Conservation (phyloP, 35 echinoderm and acorn worm species). For the Patiria miniata region DNA sequence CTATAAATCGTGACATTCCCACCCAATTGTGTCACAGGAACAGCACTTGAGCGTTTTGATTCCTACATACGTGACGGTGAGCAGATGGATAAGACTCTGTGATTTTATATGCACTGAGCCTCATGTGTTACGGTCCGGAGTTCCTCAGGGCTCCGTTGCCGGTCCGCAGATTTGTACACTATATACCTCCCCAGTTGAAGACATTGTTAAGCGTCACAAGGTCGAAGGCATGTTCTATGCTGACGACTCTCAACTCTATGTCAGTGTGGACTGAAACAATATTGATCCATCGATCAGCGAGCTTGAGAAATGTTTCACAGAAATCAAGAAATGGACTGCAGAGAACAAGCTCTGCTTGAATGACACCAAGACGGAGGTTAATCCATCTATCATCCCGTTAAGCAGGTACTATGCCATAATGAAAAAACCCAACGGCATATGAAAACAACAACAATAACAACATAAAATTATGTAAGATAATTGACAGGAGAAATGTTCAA, state of each 20-base stretch:
- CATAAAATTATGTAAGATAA: too few relatives aligned
- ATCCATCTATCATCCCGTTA: slow-evolving; percentile 4
- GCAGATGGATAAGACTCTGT: slow-evolving; percentile 26
- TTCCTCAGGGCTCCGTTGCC: too few relatives aligned
- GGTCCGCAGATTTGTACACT: slow-evolving; percentile 35
- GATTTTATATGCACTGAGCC: slow-evolving; percentile 11
- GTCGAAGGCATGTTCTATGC: too few relatives aligned
- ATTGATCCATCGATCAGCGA: background rate
- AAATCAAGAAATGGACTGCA: slow-evolving; percentile 8
- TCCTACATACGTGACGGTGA: slow-evolving; percentile 38
- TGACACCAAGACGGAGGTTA: slow-evolving; percentile 26
- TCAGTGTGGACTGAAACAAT: background rate
- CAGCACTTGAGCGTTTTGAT: slow-evolving; percentile 63
- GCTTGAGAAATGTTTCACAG: slow-evolving; percentile 5
- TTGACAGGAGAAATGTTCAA: too few relatives aligned
- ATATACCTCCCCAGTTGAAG: slow-evolving; percentile 25
- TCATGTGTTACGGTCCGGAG: background rate
- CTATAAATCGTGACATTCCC: too few relatives aligned
- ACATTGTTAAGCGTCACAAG: too few relatives aligned
- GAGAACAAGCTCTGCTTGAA: slow-evolving; percentile 27
- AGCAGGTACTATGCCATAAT: background rate
- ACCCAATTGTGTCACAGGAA: slow-evolving; percentile 38
- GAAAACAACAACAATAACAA: too few relatives aligned
- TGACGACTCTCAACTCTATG: slow-evolving; percentile 36
- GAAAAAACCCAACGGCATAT: too few relatives aligned